Percentiles rank a stretch among this genome's conserved stretches.
Conservation (phyloP, 2,113 vertebrate species). For the Hiodon tergisus region DNA sequence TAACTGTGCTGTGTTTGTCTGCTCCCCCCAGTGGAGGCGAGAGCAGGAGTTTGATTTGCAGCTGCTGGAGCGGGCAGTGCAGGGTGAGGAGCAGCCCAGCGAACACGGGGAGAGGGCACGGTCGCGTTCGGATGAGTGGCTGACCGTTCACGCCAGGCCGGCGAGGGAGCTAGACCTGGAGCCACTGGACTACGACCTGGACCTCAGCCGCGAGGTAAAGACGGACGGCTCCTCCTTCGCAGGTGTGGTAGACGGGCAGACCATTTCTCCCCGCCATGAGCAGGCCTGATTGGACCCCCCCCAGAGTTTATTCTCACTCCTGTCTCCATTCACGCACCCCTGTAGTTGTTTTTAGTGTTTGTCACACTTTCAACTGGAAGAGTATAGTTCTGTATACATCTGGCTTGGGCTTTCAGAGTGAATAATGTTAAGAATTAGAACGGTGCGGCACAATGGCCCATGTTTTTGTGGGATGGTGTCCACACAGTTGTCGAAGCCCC, state of each 20-base stretch:
- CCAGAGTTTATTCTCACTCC: too few species aligned
- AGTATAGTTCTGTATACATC: background rate
- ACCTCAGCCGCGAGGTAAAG: slow-evolving; percentile 86
- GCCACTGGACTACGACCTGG: slow-evolving; percentile 79
- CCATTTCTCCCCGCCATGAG: too few species aligned
- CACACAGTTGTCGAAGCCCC: slow-evolving; percentile 76
- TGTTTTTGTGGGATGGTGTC: background rate
- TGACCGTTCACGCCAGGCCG: slow-evolving; percentile 54
- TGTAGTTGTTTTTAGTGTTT: background rate
- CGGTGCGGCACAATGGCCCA: background rate
- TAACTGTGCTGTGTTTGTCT: slow-evolving; percentile 52
- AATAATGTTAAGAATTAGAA: background rate
- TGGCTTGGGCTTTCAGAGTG: too few species aligned
- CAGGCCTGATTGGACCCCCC: too few species aligned
- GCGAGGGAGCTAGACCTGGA: slow-evolving; percentile 76
- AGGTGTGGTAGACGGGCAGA: background rate
- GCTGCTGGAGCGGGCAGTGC: slow-evolving; percentile 62
- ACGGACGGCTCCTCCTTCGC: too few species aligned
- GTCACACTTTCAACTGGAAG: background rate
- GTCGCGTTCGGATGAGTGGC: slow-evolving; percentile 61
- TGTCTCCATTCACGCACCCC: too few species aligned
- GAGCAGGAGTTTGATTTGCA: slow-evolving; percentile 83
- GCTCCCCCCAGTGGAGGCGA: slow-evolving; percentile 66
- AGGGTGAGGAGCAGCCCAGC: slow-evolving; percentile 47
- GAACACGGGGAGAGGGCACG: slow-evolving; percentile 32